Base-by-base conservation (phyloP, 2,888 invertebrate species). In the Geophilus truncorum region DNA sequence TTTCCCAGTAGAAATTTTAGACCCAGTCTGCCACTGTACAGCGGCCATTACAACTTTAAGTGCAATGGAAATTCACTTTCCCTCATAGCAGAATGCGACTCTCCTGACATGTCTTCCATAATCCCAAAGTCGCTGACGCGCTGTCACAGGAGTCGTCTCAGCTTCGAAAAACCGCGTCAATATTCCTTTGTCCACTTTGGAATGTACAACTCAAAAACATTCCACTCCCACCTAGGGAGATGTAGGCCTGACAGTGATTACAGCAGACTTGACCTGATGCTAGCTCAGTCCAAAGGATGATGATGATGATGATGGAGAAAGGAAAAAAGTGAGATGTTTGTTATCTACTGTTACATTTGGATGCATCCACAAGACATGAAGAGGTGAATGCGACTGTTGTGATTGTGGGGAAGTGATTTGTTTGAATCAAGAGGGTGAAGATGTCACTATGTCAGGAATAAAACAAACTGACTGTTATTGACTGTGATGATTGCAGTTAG, bases 181-280 rank as follows among this genome's bases (percentile, higher is more conserved):
- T 70, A 70, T 70, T 70, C 70, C 28, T 70, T 70, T 70, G 70
- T 70, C 70, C 70, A 70, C 28, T 70, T 70, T 70, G 70, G 70
- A 70, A 70, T 70, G 70, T 70, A 70, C 70, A 70, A 25, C 70
- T 70, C 70, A 70, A 70, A 70, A 70, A 70, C 70, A 70, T 70
- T 70, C 70, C 70, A 70, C 4, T 10, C 10, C 45, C 45, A 45
- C 18, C 51, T 23, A 28, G n/a, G 28, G 70, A 70, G 28, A 70
- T 28, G 70, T 25, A 0, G 0, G 25, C 1, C 28, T 25, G 70
- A 25, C 70, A 28, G 70, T 70, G 70, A 70, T 70, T 70, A 70
- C 70, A 70, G 3, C 25, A 15, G 70, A 70, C 70, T 70, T 70
- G 70, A 70, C 70, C 70, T 28, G 70, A 23, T 15, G 70, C 70